A percentile compares a stretch with the other conserved stretches of the same genome.
phyloP scores from a whole-genome alignment of 2,113 vertebrate species.

The Platanista minor region DNA sequence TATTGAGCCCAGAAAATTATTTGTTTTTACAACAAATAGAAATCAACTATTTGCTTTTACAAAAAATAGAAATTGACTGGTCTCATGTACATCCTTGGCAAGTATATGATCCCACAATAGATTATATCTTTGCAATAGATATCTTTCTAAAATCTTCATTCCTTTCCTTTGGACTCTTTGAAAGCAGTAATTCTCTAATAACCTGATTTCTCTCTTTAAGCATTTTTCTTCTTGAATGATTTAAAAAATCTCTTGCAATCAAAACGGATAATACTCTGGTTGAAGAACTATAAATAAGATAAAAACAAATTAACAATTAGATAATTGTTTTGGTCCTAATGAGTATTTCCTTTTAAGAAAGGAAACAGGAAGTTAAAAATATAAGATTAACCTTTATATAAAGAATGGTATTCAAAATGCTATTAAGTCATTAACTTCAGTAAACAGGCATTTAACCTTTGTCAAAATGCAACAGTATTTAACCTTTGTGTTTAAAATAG shows the following conservation, averaged over 20 bases:
- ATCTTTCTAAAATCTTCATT: not conserved
- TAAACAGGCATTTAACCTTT: slow-evolving; percentile 77
- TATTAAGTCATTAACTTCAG: slow-evolving; percentile 76
- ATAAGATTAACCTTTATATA: slow-evolving; percentile 73
- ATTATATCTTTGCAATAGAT: not conserved
- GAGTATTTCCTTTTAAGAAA: slow-evolving; percentile 69
- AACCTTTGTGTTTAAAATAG: slow-evolving; percentile 77
- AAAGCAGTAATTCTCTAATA: not conserved
- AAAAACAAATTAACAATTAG: slow-evolving; percentile 72
- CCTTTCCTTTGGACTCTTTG: not conserved
- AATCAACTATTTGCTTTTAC: not conserved
- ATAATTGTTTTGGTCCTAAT: slow-evolving; percentile 69
- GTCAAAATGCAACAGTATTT: slow-evolving; percentile 70
- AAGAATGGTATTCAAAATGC: slow-evolving; percentile 75
- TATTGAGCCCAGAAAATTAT: not conserved
- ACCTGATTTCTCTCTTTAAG: not conserved
- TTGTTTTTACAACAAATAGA: not conserved
- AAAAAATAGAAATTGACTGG: not conserved
- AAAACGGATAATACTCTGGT: slow-evolving; percentile 44
- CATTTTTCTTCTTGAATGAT: slow-evolving; percentile 23
- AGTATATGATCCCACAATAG: not conserved
- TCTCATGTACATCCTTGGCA: not conserved
- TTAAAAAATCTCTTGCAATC: slow-evolving; percentile 4
- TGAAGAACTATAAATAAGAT: slow-evolving; percentile 67
- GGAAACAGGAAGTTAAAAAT: slow-evolving; percentile 68